Base-by-base conservation (phyloP, 2,797 vertebrate genomes). In the Microtus californicus region DNA sequence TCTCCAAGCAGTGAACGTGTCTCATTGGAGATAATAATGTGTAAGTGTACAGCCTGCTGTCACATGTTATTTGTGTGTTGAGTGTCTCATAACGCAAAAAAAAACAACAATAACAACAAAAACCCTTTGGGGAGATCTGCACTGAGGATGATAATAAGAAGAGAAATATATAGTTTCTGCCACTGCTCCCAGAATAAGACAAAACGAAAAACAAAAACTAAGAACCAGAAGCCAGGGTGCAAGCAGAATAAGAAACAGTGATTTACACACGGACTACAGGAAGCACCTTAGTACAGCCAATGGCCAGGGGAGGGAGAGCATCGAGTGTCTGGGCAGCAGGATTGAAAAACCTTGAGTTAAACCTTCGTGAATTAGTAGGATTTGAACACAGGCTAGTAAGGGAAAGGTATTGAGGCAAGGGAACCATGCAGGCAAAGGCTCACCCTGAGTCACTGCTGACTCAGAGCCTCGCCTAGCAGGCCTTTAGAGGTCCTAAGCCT, bases 361-460 rank as follows among this genome's bases (percentile, higher is more conserved):
- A 29, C 15, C 67, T 90, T 88, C n/a, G 69, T 48, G 34, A 51
- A 73, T 40, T 89, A 81, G 89, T 45, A 89, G 71, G 83, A 80
- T 77, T 91, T 71, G 56, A 89, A 90, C 91, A 80, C 25, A 59
- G 87, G 82, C 19, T 96, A 90, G 27, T 91, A 51, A 79, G 19
- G 89, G 43, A 93, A 93, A 91, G 95, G 67, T 69, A 93, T 67
- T 95, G 87, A 96, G 67, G 91, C 78, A 95, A 76, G 51, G 51
- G 40, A 92, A 94, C 88, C 82, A 87, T 74, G 71, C 9, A 25
- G 51, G 25, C 74, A 90, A 88, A 80, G 82, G 94, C 23, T 87
- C 90, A 93, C 61, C 51, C n/a, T 95, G 90, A 97, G 74, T 97
- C 95, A 96, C 67, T 79, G 23, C 15, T 94, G 93, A 93, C 76